phyloP scores from a whole-genome alignment of 2,888 invertebrate species.

The Bellardia bayeri region DNA sequence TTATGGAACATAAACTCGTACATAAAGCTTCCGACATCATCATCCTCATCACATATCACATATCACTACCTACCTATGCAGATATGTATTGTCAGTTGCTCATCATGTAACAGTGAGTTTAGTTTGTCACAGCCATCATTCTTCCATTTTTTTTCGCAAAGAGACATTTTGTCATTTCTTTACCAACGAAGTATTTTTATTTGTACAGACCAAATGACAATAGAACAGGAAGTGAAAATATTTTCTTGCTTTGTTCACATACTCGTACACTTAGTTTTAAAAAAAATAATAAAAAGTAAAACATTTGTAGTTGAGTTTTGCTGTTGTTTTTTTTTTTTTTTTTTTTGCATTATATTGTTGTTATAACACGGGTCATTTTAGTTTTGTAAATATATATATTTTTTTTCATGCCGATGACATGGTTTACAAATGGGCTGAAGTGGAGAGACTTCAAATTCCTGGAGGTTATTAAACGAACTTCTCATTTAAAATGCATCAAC shows the following conservation, averaged over 20 bases:
- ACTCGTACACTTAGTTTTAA: slow-evolving; percentile 10
- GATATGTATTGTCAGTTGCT: neutral
- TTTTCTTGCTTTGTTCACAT: slow-evolving; percentile 24
- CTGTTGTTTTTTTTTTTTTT: slow-evolving; percentile 17
- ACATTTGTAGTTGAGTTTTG: slow-evolving; percentile 33
- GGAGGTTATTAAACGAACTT: slow-evolving; percentile 52
- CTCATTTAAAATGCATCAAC: slow-evolving; percentile 57
- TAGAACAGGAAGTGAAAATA: slow-evolving; percentile 58
- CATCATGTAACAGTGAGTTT: slow-evolving; percentile 3
- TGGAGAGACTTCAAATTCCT: slow-evolving; percentile 29
- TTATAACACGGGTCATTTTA: slow-evolving; percentile 55
- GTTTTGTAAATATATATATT: slow-evolving; percentile 35
- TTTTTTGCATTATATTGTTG: slow-evolving; percentile 20
- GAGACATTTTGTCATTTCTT: slow-evolving; percentile 60
- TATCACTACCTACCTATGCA: neutral
- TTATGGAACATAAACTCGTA: neutral
- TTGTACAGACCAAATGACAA: slow-evolving; percentile 11
- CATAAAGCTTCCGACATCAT: slow-evolving; percentile 5
- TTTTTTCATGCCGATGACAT: slow-evolving; percentile 16
- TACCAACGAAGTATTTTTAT: slow-evolving; percentile 8
- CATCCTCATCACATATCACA: neutral
- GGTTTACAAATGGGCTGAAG: slow-evolving; percentile 31
- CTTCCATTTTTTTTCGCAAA: slow-evolving; percentile 22
- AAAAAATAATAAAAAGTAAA: slow-evolving; percentile 58
- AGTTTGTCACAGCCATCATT: slow-evolving; percentile 36